These are phyloP conservation scores for Neogale vison DNA, from an alignment of 2,113 vertebrate genomes.

Conservation along the genomic window DNA sequence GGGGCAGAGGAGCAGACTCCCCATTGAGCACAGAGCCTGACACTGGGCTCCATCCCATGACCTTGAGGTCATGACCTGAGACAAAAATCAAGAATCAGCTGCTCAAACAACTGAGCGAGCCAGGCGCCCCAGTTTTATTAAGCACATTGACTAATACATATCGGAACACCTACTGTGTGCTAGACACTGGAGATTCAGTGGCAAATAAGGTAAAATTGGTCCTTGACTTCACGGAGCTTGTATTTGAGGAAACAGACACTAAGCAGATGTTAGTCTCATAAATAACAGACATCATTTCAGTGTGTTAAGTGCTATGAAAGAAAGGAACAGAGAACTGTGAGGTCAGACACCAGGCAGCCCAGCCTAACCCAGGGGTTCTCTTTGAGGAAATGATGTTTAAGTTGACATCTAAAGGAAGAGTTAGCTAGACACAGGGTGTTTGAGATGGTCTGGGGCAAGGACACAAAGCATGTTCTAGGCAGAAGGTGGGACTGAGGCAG, in stretches of 20 bases:
- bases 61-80: background rate
- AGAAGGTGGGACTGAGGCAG: background rate
- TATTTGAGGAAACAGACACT: background rate
- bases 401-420: background rate
- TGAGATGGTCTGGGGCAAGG: background rate
- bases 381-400: background rate
- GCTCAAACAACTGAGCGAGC: background rate
- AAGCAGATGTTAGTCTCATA: background rate
- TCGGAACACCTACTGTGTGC: background rate
- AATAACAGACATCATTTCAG: background rate
- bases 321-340: background rate
- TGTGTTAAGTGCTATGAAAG: background rate
- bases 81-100: background rate
- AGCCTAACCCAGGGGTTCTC: background rate
- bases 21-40: background rate
- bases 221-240: background rate
- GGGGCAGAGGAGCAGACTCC: background rate
- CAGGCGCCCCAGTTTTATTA: background rate
- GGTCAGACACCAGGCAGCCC: background rate
- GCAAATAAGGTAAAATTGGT: background rate
- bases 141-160: background rate
- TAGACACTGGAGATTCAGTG: background rate
- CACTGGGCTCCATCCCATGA: background rate
- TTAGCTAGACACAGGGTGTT: background rate
- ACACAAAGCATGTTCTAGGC: background rate